Evolutionary conservation across 2,888 invertebrate genomes (phyloP), one percentile per base, ranked within the genome.

Genomic region (Trichopoda pennipes): DNA sequence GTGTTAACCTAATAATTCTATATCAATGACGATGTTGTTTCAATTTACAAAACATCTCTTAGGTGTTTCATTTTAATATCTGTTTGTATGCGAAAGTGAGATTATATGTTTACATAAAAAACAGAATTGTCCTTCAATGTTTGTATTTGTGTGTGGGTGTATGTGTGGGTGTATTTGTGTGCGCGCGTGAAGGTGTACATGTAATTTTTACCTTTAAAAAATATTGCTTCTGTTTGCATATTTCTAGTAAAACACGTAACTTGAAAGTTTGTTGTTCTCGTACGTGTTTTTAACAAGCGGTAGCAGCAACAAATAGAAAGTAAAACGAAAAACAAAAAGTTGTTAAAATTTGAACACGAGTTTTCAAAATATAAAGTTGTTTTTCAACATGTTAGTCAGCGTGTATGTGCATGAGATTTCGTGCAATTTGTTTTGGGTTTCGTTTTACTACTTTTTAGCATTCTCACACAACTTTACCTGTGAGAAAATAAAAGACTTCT

Each of bases 351-450:
- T 79, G 3, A 82, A 72, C 82, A 82, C 51, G 79, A 82, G 51
- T 82, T 79, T 76, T 76, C 55, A n/a, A 70, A 82, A 77, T 72
- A 75, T 56, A 72, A 82, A 79, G 75, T 72, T 82, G 70, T 72
- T 55, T 38, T 69, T 60, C 49, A 49, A 14, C 44, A 64, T 70
- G 70, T 70, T 44, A 21, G 44, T 47, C 12, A 10, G 35, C 42
- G 3, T 49, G 17, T 21, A 9, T 28, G 42, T 32, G 4, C 17
- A 58, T n/a, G 55, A 66, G 38, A 69, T 76, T 61, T 61, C 47
- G 16, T 60, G 47, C 53, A 69, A 63, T 53, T 55, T 63, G 68
- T 38, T 28, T 47, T 61, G 51, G 32, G 60, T 61, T 64, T 21
- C 2, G 55, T 55, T 61, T 76, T 38, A 28, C 28, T 49, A 28